Percentiles rank a stretch among this genome's conserved stretches.
These are phyloP conservation scores for Mythimna albipuncta DNA, from an alignment of 2,888 invertebrate genomes.

Conservation along the genomic window DNA sequence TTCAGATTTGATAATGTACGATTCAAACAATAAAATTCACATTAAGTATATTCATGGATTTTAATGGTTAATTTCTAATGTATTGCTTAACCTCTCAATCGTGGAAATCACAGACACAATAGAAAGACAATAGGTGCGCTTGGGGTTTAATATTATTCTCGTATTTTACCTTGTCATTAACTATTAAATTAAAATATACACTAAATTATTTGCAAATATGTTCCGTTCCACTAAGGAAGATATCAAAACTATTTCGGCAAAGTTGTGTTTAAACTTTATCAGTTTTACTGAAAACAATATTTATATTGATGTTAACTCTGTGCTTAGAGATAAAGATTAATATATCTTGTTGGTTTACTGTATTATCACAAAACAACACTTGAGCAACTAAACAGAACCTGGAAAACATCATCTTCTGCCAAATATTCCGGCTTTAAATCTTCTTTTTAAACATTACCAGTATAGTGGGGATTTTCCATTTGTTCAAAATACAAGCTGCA, in stretches of 20 bases:
- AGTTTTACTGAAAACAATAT: conserved; percentile 23
- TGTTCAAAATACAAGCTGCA: conserved; percentile 10
- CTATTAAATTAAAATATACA: not conserved
- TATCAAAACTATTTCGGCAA: conserved; percentile 6
- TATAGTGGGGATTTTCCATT: not conserved
- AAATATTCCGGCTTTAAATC: conserved; percentile 1
- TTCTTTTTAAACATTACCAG: not conserved
- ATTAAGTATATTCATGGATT: not conserved
- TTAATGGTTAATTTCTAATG: no score
- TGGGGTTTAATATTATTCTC: not conserved
- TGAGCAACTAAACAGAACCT: not conserved
- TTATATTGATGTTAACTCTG: not conserved
- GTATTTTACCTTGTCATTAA: not conserved
- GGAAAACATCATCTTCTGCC: not conserved
- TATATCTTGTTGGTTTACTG: not conserved
- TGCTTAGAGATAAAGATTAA: conserved; percentile 25
- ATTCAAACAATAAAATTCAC: not conserved
- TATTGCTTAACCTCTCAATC: no score
- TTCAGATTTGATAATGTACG: not conserved
- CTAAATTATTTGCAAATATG: not conserved
- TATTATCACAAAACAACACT: conserved; percentile 5
- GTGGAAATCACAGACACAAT: no score
- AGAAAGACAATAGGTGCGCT: no score
- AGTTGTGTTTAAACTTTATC: conserved; percentile 19
- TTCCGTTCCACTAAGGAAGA: not conserved